phyloP scores from a whole-genome alignment of 2,888 invertebrate genomes.

The Carpatolechia fugitivella region DNA sequence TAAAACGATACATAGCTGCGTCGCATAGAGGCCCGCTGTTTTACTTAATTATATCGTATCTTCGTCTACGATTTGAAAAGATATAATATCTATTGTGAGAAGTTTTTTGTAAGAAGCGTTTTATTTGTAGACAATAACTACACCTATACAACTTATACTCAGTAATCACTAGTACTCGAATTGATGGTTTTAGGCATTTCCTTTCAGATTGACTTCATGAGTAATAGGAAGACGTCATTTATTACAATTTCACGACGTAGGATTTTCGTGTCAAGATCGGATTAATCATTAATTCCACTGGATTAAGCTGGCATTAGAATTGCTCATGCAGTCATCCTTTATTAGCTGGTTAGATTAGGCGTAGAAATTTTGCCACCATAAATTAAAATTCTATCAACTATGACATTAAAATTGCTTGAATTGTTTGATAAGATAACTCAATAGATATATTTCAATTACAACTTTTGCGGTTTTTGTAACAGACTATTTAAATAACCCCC shows the following conservation, averaged over 20 bases:
- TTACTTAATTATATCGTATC: no score
- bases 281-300: neutral
- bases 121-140: no score
- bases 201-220: neutral
- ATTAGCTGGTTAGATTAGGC: neutral
- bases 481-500: no score
- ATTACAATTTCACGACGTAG: constrained; percentile 2
- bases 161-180: no score
- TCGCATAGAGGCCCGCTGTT: no score
- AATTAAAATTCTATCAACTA: neutral
- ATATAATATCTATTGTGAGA: no score
- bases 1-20: no score
- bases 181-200: no score
- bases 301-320: neutral
- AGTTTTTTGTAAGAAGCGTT: no score
- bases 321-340: neutral
- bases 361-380: neutral
- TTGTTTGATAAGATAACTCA: neutral
- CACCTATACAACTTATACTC: no score
- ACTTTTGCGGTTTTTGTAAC: no score
- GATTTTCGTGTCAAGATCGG: constrained; percentile 1
- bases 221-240: constrained; percentile 15
- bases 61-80: no score
- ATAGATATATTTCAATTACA: neutral
- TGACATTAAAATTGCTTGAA: neutral